A percentile compares a stretch with the other conserved stretches of the same genome.
These are phyloP conservation scores for Martes flavigula DNA, from an alignment of 2,797 vertebrate species.

Conservation along the genomic window DNA sequence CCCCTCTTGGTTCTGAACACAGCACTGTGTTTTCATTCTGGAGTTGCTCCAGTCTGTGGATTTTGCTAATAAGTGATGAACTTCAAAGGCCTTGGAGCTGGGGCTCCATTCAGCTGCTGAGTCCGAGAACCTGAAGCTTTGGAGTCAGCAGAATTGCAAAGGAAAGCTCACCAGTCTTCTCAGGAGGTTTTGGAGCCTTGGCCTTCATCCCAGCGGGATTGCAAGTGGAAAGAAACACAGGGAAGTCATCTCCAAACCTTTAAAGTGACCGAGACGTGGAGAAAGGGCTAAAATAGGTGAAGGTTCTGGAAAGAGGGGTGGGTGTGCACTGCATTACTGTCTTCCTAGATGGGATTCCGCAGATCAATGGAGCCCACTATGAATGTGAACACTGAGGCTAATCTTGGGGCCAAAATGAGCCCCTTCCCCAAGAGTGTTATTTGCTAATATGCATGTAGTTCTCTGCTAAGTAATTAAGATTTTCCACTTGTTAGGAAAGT, in stretches of 20 bases:
- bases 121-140: background rate
- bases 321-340: accelerated
- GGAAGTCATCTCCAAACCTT: background rate
- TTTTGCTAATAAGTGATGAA: background rate
- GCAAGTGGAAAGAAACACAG: constrained; percentile 40
- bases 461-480: background rate
- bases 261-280: background rate
- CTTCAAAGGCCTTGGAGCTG: constrained; percentile 7
- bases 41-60: background rate
- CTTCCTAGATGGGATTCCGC: background rate
- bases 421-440: background rate
- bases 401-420: background rate
- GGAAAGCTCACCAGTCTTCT: background rate
- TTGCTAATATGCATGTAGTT: background rate
- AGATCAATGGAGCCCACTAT: background rate
- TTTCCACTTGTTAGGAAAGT: background rate
- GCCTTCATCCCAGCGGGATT: background rate
- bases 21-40: background rate
- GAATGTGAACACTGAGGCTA: background rate
- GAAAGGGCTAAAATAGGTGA: background rate
- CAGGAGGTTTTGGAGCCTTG: background rate
- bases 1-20: background rate
- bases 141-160: background rate
- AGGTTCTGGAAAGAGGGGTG: background rate
- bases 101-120: background rate